Percentiles rank a stretch among this genome's conserved stretches.
These are phyloP conservation scores for Strongylocentrotus purpuratus DNA, from an alignment of 35 echinoderm and acorn worm genomes.

Conservation along the genomic window DNA sequence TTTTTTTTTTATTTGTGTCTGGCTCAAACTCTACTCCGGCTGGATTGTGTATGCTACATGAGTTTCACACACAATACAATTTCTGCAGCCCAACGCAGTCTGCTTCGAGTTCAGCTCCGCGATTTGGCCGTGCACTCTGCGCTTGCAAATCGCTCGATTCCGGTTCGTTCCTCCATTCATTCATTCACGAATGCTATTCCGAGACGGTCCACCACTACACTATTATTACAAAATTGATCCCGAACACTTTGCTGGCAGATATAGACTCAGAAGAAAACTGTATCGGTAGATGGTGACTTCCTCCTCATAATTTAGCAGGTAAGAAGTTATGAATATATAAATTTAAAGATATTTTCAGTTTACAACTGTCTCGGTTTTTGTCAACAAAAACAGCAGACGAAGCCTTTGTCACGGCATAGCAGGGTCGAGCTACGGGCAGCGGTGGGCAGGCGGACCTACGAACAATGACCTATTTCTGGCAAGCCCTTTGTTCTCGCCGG, in stretches of 20 bases:
- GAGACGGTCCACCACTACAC: neutral
- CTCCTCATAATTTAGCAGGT: neutral
- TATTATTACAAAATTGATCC: no score
- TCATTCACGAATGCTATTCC: neutral
- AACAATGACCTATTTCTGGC: conserved; percentile 36
- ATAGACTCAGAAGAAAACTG: neutral
- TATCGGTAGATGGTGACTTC: neutral
- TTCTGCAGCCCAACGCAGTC: neutral
- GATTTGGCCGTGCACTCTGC: neutral
- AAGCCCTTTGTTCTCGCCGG: conserved; percentile 33
- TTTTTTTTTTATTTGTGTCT: conserved; percentile 37
- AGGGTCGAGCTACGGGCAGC: conserved; percentile 34
- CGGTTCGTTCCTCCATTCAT: neutral
- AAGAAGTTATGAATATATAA: neutral
- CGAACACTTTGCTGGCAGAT: no score
- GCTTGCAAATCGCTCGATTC: neutral
- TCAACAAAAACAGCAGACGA: conserved; percentile 9
- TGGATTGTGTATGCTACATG: neutral
- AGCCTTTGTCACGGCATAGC: neutral
- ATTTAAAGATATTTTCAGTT: neutral
- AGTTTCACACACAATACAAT: neutral
- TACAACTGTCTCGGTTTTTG: neutral
- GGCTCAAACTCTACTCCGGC: neutral
- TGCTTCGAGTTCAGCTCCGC: neutral
- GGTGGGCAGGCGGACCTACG: conserved; percentile 24